Percentiles rank a stretch among this genome's conserved stretches.
Evolutionary conservation across 2,113 vertebrate species (phyloP).

Genomic region (Zosterops lateralis): DNA sequence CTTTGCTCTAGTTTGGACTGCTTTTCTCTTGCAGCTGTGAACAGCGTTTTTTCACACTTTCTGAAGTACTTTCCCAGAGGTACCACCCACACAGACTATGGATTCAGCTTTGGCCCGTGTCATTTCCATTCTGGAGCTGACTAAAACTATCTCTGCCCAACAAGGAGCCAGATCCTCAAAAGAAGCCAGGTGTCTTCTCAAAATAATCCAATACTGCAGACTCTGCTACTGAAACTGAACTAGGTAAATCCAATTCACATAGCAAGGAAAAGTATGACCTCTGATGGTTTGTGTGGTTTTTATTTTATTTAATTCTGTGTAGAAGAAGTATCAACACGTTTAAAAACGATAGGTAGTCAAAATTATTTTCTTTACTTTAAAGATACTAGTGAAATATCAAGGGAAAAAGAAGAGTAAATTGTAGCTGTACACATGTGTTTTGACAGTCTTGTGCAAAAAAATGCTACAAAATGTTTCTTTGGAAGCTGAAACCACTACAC

Average conservation of each 20-base stretch:
- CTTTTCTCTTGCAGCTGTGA: neutral
- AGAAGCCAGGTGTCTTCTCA: neutral
- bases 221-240: neutral
- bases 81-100: fast-evolving
- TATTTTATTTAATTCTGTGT: neutral
- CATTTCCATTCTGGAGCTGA: neutral
- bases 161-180: neutral
- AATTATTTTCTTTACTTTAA: neutral
- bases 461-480: neutral
- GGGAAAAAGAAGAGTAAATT: neutral
- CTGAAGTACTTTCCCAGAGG: neutral
- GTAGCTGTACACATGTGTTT: neutral
- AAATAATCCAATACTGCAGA: neutral
- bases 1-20: neutral
- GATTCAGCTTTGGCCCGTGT: neutral
- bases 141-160: neutral
- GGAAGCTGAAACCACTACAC: neutral
- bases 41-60: neutral
- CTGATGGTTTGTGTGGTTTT: neutral
- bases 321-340: neutral
- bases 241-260: neutral
- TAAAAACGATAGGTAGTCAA: neutral
- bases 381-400: neutral
- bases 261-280: neutral
- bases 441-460: neutral